Percentiles rank a stretch among this genome's conserved stretches.
phyloP scores from a whole-genome alignment of 1,140 invertebrate species.

The Elymnias hypermnestra region DNA sequence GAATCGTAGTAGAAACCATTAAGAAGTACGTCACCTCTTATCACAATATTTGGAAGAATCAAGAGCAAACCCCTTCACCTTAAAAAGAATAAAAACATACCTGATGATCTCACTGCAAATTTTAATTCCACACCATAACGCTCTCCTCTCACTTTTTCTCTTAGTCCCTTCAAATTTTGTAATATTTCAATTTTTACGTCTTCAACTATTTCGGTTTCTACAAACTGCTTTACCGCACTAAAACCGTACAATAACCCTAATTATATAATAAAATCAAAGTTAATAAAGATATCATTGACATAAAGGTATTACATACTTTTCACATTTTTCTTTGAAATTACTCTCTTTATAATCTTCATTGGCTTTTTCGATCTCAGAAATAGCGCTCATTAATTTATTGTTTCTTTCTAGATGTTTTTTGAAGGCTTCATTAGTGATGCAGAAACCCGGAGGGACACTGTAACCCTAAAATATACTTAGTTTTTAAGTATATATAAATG shows the following conservation, averaged over 20 bases:
- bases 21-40: no score
- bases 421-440: slow-evolving; percentile 78
- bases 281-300: no score
- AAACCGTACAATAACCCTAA: slow-evolving; percentile 17
- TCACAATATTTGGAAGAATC: no score
- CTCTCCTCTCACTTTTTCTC: slow-evolving; percentile 32
- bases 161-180: slow-evolving; percentile 38
- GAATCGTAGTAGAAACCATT: no score
- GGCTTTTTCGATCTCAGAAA: slow-evolving; percentile 52
- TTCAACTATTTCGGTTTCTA: slow-evolving; percentile 36
- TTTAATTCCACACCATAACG: slow-evolving; percentile 40
- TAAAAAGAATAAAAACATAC: slow-evolving; percentile 26
- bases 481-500: neutral
- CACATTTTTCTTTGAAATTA: slow-evolving; percentile 52
- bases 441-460: slow-evolving; percentile 78
- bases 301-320: slow-evolving; percentile 32
- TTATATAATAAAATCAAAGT: neutral
- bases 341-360: slow-evolving; percentile 53
- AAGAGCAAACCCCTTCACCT: no score
- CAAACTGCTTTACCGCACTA: slow-evolving; percentile 48
- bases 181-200: slow-evolving; percentile 47
- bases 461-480: slow-evolving; percentile 46
- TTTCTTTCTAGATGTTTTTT: slow-evolving; percentile 71
- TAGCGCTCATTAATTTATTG: slow-evolving; percentile 47
- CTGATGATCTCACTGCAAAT: slow-evolving; percentile 75